phyloP scores from a whole-genome alignment of 2,797 vertebrate species.

The Anas flavirostris region DNA sequence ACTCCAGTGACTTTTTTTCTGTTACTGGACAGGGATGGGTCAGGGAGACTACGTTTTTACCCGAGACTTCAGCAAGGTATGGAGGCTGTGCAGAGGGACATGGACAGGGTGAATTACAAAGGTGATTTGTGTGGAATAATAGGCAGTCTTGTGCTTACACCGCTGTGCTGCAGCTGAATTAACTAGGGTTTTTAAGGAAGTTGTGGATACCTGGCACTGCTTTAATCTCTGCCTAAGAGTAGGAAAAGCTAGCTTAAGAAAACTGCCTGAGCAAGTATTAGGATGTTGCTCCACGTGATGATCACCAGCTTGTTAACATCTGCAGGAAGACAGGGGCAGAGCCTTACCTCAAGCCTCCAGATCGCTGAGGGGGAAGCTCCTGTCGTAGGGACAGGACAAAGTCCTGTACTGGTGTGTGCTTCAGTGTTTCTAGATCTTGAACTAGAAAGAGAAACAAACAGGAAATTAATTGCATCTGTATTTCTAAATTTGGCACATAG shows the following conservation, averaged over 20 bases:
- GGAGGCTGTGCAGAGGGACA: too few relatives aligned
- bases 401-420: not conserved
- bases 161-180: accelerated
- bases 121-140: not conserved
- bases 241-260: not conserved
- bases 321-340: not conserved
- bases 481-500: not conserved
- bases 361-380: not conserved
- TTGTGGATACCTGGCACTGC: not conserved
- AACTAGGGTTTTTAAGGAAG: not conserved
- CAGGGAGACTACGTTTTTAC: not conserved
- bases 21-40: not conserved
- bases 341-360: not conserved
- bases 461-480: not conserved
- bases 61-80: too few relatives aligned
- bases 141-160: too few relatives aligned
- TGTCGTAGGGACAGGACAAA: not conserved
- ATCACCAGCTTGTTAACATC: not conserved
- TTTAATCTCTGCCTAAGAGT: not conserved
- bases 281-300: not conserved
- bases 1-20: not conserved
- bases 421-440: accelerated
- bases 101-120: too few relatives aligned
- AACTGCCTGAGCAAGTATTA: not conserved
- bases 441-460: not conserved